Evolutionary conservation across 2,797 vertebrate species (phyloP), one percentile per base, ranked within the genome.

Genomic region (Xiphophorus birchmanni): DNA sequence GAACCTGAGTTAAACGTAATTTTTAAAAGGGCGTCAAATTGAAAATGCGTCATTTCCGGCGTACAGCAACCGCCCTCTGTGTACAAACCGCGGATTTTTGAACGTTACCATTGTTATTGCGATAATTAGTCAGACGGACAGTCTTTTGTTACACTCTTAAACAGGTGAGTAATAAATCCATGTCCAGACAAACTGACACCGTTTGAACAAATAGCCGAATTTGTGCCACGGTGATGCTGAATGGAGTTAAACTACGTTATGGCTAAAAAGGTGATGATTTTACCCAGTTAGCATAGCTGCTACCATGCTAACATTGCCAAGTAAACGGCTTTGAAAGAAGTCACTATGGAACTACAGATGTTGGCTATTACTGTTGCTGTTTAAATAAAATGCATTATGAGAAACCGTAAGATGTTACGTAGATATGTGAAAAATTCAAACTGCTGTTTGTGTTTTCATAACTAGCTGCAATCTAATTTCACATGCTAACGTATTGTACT

Each of bases 81-180:
- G 0, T 5, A 1, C 44, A 48, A 35, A 84, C 88, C 93, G 94
- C 92, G 89, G 71, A 85, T 84, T 88, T 95, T 94, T 91, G 79
- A 93, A 94, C 89, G 87, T 84, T 88, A 84, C 78, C 50, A 75
- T 74, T 7, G 45, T 26, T 50, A 17, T 2, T 21, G 18, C 5
- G 37, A 40, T 11, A 5, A 1, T 37, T 2, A 45, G 32, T 4
- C 15, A 29, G 13, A 40, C 12, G 18, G 1, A 6, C 44, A 29
- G 50, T 2, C 5, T 6, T 4, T 42, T 10, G 10, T 52, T 11
- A 23, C 7, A 9, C 11, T 63, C 17, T 3, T 26, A 54, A 45
- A 40, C 21, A 45, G 5, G 93, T 92, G 29, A 89, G 91, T 91
- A 52, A 56, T 0, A 13, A 4, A 18, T 4, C 0, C 4, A 18